Base-by-base conservation (phyloP, 2,797 vertebrate species). In the Cyprinodon diabolis region DNA sequence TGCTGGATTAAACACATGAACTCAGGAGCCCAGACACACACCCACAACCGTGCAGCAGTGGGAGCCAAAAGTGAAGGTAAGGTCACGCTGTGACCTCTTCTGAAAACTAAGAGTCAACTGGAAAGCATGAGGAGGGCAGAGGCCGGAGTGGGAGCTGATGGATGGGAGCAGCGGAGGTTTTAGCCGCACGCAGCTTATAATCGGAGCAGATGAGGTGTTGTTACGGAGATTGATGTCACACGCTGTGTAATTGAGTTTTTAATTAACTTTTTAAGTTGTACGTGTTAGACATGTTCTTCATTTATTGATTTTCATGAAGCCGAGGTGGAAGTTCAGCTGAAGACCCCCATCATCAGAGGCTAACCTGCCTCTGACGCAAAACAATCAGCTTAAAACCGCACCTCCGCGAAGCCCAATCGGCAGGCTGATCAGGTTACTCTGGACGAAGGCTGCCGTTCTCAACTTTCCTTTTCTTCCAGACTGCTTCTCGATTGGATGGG, bases 31-130 rank as follows among this genome's bases (percentile, higher is more conserved):
- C 68, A 54, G 45, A 52, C 52, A 62, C n/a, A 40, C 23, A 67
- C 74, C 78, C 25, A 48, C 74, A 84, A 49, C 40, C 72, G 2
- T 30, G 30, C 30, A 92, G 91, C 86, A 91, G 86, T 92, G 86
- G 68, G 84, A 85, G 81, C 86, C 87, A 76, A 71, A 82, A 77
- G 76, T 77, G 35, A 68, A 86, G 69, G 80, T 90, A 92, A 94
- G 92, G 92, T 93, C 92, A 88, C 63, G 30, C 48, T 76, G 76
- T 93, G 89, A 93, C 91, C 92, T 94, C 93, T 88, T 82, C 76
- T 76, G 51, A 79, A 79, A 75, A 80, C 80, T 83, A 87, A 90
- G 66, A 76, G 78, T 81, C 57, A 69, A 72, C 74, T 87, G 83
- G 89, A 90, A 92, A 89, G 82, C 83, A 92, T 90, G 88, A 80